phyloP scores from a whole-genome alignment of 2,888 invertebrate genomes.

The Netelia melanura region DNA sequence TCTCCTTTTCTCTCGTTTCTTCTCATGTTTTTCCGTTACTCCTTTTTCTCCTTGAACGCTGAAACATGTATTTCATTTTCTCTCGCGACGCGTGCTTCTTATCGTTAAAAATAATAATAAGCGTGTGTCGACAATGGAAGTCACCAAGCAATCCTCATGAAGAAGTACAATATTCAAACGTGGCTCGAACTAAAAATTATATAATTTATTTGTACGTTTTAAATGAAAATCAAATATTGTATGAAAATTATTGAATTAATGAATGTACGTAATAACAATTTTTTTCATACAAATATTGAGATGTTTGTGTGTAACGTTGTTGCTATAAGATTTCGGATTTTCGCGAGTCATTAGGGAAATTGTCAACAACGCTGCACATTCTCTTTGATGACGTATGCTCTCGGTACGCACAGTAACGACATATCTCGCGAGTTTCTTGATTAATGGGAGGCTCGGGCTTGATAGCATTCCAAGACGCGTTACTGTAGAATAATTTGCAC shows the following conservation, averaged over 20 bases:
- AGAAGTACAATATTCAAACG: too few relatives aligned
- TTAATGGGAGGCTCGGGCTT: slow-evolving; percentile 55
- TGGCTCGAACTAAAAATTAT: too few relatives aligned
- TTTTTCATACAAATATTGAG: neutral
- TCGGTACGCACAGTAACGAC: slow-evolving; percentile 7
- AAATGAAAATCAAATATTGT: too few relatives aligned
- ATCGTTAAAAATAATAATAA: slow-evolving; percentile 38
- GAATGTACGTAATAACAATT: too few relatives aligned
- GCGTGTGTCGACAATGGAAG: neutral
- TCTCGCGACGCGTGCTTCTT: neutral
- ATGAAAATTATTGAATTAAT: too few relatives aligned
- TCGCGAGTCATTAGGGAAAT: neutral
- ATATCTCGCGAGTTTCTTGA: slow-evolving; percentile 51
- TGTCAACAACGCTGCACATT: slow-evolving; percentile 28
- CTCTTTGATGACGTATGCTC: neutral
- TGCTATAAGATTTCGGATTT: neutral
- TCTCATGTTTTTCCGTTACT: neutral
- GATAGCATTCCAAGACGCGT: slow-evolving; percentile 60
- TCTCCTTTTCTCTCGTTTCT: neutral
- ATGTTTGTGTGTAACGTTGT: neutral
- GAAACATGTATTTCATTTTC: slow-evolving; percentile 22
- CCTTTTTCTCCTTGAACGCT: neutral
- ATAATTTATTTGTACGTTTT: too few relatives aligned
- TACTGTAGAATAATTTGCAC: slow-evolving; percentile 36
- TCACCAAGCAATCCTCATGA: neutral